Base-by-base conservation (phyloP, 1,140 invertebrate genomes). In the Drosophila equinoxialis region DNA sequence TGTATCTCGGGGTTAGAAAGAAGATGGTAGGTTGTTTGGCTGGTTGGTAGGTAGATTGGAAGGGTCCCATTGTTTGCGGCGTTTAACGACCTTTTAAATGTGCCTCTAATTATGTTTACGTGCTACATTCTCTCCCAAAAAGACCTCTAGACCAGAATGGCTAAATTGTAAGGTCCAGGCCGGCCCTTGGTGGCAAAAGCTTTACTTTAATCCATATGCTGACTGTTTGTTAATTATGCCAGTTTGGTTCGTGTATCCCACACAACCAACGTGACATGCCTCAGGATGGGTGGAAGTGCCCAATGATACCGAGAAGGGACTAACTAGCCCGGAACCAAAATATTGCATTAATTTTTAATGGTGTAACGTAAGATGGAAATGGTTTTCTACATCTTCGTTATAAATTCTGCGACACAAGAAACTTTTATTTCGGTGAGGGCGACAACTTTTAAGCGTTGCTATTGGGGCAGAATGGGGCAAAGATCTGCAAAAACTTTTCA, bases 31-130 rank as follows among this genome's bases (percentile, higher is more conserved):
- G 30, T 30, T 30, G 30, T 5, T 30, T 30, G 30, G 30, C 30
- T 6, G 30, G 30, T 30, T 48, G 48, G 48, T 11, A 63, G 30
- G 57, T 58, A 55, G 79, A 55, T 63, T 63, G 69, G 75, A 14
- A 55, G 59, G 68, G 65, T 67, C 42, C 67, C 62, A 37, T 54
- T 71, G 68, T 48, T 71, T 66, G 79, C 35, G 71, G 71, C 79
- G 68, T 76, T 86, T 82, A 87, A 85, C 77, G 82, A 87, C 82
- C 83, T 86, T 87, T 76, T 85, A 87, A 85, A 85, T 87, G 83
- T 87, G 78, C 79, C 75, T 87, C 82, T 85, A 85, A 85, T 85
- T 85, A 85, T 85, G 79, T 85, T 87, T 85, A 85, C 82, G 82
- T 85, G 82, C 71, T 71, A 60, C 71, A 55, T 68, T 70, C 35